phyloP scores from a whole-genome alignment of 2,113 vertebrate genomes.

The Tragelaphus imberbis region DNA sequence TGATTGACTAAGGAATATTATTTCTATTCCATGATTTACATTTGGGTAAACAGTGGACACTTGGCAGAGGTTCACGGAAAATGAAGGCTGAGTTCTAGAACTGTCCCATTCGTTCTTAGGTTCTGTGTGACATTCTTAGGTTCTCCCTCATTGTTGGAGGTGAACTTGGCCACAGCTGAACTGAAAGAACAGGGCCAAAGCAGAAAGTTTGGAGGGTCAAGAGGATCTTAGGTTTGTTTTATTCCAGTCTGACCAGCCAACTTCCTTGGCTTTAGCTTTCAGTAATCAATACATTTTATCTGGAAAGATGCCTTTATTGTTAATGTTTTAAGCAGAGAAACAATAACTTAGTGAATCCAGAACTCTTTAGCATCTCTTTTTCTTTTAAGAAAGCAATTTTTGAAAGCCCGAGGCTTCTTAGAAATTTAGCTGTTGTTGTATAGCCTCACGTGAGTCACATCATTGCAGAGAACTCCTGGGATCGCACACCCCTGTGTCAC shows the following conservation, averaged over 20 bases:
- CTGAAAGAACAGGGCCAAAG: not conserved
- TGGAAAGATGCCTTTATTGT: not conserved
- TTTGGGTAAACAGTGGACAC: fast-evolving
- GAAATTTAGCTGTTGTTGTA: not conserved
- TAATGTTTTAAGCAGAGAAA: not conserved
- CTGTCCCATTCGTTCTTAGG: not conserved
- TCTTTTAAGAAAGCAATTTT: not conserved
- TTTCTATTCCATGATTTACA: not conserved
- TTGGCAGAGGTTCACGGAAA: not conserved
- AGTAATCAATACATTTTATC: not conserved
- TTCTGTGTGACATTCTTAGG: not conserved
- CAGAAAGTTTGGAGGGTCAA: not conserved
- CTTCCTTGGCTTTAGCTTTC: not conserved
- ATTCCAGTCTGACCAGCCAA: not conserved
- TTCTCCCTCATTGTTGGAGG: not conserved
- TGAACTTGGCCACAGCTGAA: not conserved
- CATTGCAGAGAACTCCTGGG: not conserved
- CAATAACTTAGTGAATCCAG: not conserved
- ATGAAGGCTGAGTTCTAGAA: not conserved
- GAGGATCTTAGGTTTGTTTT: not conserved
- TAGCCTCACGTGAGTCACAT: not conserved
- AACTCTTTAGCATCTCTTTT: not conserved
- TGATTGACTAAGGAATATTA: not conserved
- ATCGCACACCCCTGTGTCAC: not conserved
- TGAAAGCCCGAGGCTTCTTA: not conserved